Conservation (phyloP, 2,797 vertebrate species). For the Chromis chromis region DNA sequence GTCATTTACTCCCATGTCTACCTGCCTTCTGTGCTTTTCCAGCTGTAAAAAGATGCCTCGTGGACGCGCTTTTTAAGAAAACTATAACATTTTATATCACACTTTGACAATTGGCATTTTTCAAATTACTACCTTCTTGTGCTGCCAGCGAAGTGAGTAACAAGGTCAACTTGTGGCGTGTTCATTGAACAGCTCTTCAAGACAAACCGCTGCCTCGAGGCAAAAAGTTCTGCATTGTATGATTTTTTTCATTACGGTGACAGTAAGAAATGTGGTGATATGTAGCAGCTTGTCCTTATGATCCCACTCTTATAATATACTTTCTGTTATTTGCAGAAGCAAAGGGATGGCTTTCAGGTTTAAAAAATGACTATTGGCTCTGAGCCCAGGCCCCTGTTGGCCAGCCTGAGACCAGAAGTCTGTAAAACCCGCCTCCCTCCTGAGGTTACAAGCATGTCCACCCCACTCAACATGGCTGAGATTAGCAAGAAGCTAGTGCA, state of each 20-base stretch:
- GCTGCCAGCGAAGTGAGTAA: not conserved
- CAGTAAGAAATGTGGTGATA: not conserved
- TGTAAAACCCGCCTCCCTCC: conserved; percentile 3
- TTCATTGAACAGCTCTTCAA: conserved; percentile 1
- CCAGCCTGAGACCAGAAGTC: conserved; percentile 4
- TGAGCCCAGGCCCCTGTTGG: conserved; percentile 7
- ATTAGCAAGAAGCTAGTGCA: not conserved
- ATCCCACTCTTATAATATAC: not conserved
- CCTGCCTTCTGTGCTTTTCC: not conserved
- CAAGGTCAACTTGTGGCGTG: conserved; percentile 6
- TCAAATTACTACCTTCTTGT: not conserved
- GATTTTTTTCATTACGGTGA: not conserved
- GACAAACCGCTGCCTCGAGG: not conserved
- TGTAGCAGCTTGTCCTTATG: not conserved
- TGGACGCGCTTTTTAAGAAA: conserved; percentile 21
- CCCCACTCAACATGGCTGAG: conserved; percentile 20
- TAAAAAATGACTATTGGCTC: not conserved
- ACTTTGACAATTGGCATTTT: conserved; percentile 16
- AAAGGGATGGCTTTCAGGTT: not conserved
- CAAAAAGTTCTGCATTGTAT: not conserved
- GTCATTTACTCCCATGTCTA: conserved; percentile 12
- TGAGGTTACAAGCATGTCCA: conserved; percentile 20
- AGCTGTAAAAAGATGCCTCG: conserved; percentile 16
- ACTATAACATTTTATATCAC: conserved; percentile 9
- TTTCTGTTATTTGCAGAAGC: not conserved